A percentile compares a stretch with the other conserved stretches of the same genome.
These are phyloP conservation scores for Pristiophorus japonicus DNA, from an alignment of 2,113 vertebrate species.

Conservation along the genomic window DNA sequence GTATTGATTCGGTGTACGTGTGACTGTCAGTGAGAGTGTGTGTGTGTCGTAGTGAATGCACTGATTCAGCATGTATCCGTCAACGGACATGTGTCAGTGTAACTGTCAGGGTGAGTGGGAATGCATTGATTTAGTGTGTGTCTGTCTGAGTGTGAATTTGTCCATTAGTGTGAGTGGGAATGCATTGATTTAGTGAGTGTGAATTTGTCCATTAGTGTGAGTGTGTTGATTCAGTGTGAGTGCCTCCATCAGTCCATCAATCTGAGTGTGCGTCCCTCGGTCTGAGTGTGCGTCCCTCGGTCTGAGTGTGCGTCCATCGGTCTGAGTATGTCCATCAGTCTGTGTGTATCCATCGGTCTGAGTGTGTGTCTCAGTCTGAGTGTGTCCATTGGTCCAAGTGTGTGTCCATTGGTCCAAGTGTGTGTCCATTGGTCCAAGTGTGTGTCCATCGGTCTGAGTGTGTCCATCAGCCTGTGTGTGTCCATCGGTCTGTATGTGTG, in stretches of 20 bases:
- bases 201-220: too few species aligned
- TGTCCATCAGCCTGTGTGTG: too few species aligned
- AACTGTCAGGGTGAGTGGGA: background rate
- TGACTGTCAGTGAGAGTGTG: background rate
- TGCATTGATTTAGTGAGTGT: too few species aligned
- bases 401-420: background rate
- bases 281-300: background rate
- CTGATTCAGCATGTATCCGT: background rate
- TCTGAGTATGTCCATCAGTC: too few species aligned
- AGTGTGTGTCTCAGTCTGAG: too few species aligned
- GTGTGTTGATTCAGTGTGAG: too few species aligned
- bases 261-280: background rate
- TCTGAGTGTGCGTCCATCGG: background rate
- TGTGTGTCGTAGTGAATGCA: background rate
- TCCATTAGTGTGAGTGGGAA: background rate
- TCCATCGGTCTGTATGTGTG: background rate
- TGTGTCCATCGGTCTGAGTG: background rate
- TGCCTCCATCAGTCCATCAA: too few species aligned
- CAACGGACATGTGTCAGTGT: background rate
- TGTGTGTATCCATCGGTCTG: background rate
- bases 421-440: too few species aligned
- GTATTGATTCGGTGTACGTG: background rate
- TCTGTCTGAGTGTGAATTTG: background rate
- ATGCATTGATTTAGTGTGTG: background rate
- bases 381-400: background rate